These are phyloP conservation scores for Apodemus speciosus DNA, from an alignment of 2,113 vertebrate genomes.

Conservation along the genomic window DNA sequence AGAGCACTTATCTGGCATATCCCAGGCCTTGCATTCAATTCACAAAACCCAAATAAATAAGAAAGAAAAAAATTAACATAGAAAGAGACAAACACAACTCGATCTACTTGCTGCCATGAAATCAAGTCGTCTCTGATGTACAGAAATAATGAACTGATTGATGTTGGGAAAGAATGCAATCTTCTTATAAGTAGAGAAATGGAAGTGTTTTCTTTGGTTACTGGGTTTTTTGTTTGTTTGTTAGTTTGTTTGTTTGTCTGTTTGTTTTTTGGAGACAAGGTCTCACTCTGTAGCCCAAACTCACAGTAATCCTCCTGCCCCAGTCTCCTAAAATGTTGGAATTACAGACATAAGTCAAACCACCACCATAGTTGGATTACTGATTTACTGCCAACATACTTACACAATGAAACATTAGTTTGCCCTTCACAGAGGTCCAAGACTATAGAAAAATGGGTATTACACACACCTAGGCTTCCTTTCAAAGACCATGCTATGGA, in stretches of 20 bases:
- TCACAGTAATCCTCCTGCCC: not conserved
- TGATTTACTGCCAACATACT: slow-evolving; percentile 9
- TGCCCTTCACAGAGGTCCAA: not conserved
- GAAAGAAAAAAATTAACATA: not conserved
- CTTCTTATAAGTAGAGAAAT: slow-evolving; percentile 34
- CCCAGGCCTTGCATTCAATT: not conserved
- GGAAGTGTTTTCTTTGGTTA: slow-evolving; percentile 50
- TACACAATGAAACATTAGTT: not conserved
- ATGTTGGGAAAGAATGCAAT: not conserved
- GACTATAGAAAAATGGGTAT: not conserved
- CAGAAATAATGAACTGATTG: not conserved
- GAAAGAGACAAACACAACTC: not conserved
- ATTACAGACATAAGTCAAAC: not conserved
- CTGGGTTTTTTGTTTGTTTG: not conserved
- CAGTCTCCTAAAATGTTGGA: not conserved
- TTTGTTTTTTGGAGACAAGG: not conserved
- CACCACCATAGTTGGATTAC: not conserved
- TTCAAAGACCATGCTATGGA: not conserved
- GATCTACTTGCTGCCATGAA: slow-evolving; percentile 26
- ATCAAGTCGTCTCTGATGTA: not conserved
- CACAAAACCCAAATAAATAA: not conserved
- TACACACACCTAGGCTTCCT: not conserved
- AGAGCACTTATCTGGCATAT: not conserved
- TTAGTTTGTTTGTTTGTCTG: not conserved
- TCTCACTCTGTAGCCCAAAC: not conserved